Base-by-base conservation (phyloP, 2,888 invertebrate species). In the Yponomeuta plumbellus region DNA sequence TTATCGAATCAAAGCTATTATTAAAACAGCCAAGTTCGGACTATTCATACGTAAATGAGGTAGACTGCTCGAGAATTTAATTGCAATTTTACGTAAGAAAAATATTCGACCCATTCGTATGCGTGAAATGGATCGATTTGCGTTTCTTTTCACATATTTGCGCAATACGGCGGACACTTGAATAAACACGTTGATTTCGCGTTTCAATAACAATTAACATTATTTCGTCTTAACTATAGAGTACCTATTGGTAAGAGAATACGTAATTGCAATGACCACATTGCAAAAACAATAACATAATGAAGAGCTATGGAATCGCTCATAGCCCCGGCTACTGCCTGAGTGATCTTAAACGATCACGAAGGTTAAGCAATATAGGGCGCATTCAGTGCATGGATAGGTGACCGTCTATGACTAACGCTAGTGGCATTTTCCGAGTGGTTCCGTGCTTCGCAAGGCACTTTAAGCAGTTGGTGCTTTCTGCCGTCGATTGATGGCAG, bases 1-100 rank as follows among this genome's bases (percentile, higher is more conserved):
- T 44, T 44, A 44, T 52, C 44, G 13, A 17, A 52, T 52, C 44
- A 52, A 52, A 52, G 17, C 44, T 52, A 52, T 52, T 13, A 52
- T 52, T 52, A 52, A 17, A 52, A 17, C 44, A 17, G 44, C 44
- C 17, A 52, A 13, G 13, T 52, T 13, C 44, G 13, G 44, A 17
- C 44, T 52, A 52, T 52, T 52, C 44, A 52, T 52, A 52, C 44
- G 44, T 52, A 52, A 52, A 52, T 52, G 17, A 52, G 44, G 44
- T 52, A 52, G 44, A 17, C 17, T 4, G 17, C 34, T 34, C 34
- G 34, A 34, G 34, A 34, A 34, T 34, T 3, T 5, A 34, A 34
- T 34, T 34, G 34, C 34, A 52, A 17, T 52, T 52, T 52, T 52
- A 52, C 44, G 8, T 52, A 52, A 52, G 3, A 52, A 52, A 52